phyloP scores from a whole-genome alignment of 2,113 vertebrate genomes.

The Sebastes fasciatus region DNA sequence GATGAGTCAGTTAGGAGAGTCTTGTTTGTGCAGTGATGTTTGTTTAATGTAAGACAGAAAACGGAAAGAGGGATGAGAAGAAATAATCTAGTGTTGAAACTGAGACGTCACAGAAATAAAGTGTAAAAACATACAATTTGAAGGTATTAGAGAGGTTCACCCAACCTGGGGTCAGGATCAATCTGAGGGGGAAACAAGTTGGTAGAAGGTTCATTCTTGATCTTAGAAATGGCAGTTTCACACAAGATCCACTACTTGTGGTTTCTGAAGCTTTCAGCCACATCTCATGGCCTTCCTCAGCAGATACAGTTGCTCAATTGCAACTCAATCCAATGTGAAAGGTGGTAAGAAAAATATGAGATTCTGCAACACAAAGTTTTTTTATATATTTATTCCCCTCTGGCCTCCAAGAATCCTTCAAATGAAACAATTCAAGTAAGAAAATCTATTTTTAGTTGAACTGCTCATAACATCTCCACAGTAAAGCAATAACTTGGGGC shows the following conservation, averaged over 20 bases:
- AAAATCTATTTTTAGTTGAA: background rate
- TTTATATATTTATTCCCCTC: background rate
- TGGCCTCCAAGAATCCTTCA: background rate
- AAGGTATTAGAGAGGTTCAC: background rate
- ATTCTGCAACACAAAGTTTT: background rate
- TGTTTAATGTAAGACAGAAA: background rate
- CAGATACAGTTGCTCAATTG: no score
- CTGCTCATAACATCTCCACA: background rate
- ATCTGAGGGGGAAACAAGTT: background rate
- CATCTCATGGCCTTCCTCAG: no score
- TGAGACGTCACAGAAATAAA: background rate
- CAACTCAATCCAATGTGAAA: no score
- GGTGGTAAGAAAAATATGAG: no score
- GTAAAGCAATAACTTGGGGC: background rate
- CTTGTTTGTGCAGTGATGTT: slow-evolving; percentile 3
- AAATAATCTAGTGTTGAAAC: background rate
- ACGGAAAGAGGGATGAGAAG: no score
- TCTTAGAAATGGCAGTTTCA: background rate
- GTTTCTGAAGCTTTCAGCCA: no score
- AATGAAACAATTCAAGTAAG: background rate
- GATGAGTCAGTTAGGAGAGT: background rate
- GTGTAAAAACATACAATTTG: no score
- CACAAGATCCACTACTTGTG: no score
- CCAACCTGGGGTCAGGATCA: background rate
- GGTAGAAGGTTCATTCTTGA: background rate